These are phyloP conservation scores for Aricia agestis DNA, from an alignment of 1,140 invertebrate species.

Conservation along the genomic window DNA sequence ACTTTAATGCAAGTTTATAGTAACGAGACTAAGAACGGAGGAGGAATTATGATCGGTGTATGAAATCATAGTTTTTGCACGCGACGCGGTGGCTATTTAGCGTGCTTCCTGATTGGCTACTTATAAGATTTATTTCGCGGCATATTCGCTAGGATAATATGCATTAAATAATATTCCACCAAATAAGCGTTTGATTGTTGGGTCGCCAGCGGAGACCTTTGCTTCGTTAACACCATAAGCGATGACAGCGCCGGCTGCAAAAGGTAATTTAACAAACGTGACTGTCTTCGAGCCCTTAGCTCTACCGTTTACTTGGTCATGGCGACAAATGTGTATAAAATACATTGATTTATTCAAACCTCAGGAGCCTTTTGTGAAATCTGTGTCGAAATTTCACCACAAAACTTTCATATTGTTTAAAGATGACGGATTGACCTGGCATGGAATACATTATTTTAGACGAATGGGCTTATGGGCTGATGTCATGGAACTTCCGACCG, in stretches of 20 bases:
- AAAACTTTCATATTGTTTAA: neutral
- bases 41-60: constrained; percentile 46
- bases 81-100: neutral
- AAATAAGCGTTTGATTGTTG: constrained; percentile 38
- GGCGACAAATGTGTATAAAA: constrained; percentile 20
- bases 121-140: neutral
- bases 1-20: constrained; percentile 59
- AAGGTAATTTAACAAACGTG: constrained; percentile 48
- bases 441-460: neutral
- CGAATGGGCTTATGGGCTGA: neutral
- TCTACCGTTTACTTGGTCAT: constrained; percentile 33
- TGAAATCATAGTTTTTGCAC: constrained; percentile 34
- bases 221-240: constrained; percentile 46
- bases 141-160: constrained; percentile 11
- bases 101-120: constrained; percentile 9
- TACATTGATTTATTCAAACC: constrained; percentile 15
- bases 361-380: neutral
- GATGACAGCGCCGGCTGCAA: constrained; percentile 43
- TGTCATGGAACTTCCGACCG: constrained; percentile 27
- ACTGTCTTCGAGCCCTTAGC: constrained; percentile 47
- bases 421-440: neutral
- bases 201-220: constrained; percentile 41
- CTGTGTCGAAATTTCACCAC: neutral
- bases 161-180: constrained; percentile 14
- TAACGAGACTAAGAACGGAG: constrained; percentile 40